Evolutionary conservation across 92 coral and sea anemone species (phyloP).

Genomic region (Scolanthus callimorphus): DNA sequence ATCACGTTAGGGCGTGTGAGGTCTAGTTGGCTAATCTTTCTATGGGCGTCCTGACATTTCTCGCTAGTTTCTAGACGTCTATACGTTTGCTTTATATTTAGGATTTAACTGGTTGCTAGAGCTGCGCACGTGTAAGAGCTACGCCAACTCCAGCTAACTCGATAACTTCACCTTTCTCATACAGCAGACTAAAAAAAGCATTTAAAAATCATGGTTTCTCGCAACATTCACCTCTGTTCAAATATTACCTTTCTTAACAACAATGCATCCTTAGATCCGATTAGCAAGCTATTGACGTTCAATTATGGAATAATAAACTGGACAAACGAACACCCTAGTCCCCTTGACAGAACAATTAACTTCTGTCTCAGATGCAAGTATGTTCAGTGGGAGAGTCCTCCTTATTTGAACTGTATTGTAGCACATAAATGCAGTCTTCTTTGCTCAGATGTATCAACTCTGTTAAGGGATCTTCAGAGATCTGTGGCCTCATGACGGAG

Average conservation of each 20-base stretch:
- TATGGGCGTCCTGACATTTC: too few relatives aligned
- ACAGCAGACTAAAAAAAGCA: too few relatives aligned
- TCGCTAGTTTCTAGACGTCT: background rate
- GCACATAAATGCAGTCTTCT: constrained; percentile 2
- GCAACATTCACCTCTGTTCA: background rate
- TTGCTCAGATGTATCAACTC: constrained; percentile 18
- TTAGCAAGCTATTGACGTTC: background rate
- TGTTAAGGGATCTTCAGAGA: constrained; percentile 10
- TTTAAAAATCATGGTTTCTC: background rate
- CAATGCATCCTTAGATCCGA: background rate
- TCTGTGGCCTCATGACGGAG: background rate
- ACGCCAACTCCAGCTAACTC: too few relatives aligned
- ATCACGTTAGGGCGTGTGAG: too few relatives aligned
- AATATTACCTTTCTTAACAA: background rate
- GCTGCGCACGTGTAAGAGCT: too few relatives aligned
- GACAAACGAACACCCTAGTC: too few relatives aligned
- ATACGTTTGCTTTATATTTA: too few relatives aligned
- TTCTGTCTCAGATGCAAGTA: too few relatives aligned
- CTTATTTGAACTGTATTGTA: background rate
- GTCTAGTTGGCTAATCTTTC: too few relatives aligned
- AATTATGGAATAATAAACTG: background rate
- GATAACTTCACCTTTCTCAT: too few relatives aligned
- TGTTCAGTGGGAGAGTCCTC: background rate
- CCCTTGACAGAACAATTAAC: too few relatives aligned
- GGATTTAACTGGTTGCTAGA: too few relatives aligned